Evolutionary conservation across 2,888 invertebrate species (phyloP).

Genomic region (Arrhopalites spinosus): DNA sequence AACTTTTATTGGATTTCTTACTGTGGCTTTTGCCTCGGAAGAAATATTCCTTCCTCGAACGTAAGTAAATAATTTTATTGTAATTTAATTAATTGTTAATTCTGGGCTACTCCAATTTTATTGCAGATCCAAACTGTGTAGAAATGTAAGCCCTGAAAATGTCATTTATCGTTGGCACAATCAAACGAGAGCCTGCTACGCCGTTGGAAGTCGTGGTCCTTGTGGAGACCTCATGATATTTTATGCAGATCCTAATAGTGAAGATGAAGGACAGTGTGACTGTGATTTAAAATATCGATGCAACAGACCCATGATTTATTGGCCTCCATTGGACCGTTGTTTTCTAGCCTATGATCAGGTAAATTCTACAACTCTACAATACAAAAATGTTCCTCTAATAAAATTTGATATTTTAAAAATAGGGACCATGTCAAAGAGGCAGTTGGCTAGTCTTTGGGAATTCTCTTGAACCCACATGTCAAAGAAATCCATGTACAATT

Average conservation of each 20-base stretch:
- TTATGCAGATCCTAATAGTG: slow-evolving; percentile 29
- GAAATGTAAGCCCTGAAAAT: not conserved
- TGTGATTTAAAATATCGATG: not conserved
- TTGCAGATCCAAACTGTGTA: slow-evolving; percentile 3
- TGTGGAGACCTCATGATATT: slow-evolving; percentile 33
- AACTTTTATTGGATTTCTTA: not conserved
- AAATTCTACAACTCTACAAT: not conserved
- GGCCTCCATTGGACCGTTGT: not conserved
- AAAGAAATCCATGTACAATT: not conserved
- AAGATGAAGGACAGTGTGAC: slow-evolving; percentile 29
- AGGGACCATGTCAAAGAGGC: slow-evolving; percentile 12
- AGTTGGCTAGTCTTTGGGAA: not conserved
- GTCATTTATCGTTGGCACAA: slow-evolving; percentile 30
- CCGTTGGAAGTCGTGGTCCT: slow-evolving; percentile 33
- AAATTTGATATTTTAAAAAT: not conserved
- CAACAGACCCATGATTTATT: slow-evolving; percentile 13
- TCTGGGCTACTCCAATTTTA: no score
- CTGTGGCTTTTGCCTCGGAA: not conserved
- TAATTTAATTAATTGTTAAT: not conserved
- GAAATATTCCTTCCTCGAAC: not conserved
- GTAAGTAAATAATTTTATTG: not conserved
- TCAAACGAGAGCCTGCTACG: slow-evolving; percentile 29
- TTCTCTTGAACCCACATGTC: slow-evolving; percentile 1
- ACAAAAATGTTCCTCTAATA: not conserved
- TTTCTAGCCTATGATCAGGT: slow-evolving; percentile 18